These are phyloP conservation scores for Cuculus canorus DNA, from an alignment of 2,797 vertebrate species.

Conservation along the genomic window DNA sequence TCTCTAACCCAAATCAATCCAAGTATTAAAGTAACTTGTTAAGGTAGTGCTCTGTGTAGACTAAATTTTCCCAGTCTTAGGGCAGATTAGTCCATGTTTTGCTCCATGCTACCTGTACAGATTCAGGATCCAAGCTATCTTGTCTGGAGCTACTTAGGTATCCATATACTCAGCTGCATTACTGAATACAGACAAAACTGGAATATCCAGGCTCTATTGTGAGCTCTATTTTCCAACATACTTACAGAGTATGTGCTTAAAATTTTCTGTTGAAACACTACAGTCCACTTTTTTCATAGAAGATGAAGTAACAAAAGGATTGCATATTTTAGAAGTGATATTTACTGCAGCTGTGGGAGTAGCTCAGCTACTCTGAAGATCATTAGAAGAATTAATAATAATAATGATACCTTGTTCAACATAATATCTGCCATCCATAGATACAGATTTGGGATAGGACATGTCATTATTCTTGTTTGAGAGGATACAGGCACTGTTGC, in stretches of 20 bases:
- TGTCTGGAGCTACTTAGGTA: background rate
- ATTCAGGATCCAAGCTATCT: background rate
- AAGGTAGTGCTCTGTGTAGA: background rate
- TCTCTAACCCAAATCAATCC: conserved; percentile 10
- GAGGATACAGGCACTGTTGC: conserved; percentile 16
- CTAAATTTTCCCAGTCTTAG: background rate
- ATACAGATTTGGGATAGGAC: conserved; percentile 1
- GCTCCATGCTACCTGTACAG: background rate
- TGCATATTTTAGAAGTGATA: conserved; percentile 7
- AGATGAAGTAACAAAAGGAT: conserved; percentile 22
- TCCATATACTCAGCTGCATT: background rate
- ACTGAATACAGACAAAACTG: conserved; percentile 21
- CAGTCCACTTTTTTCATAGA: conserved; percentile 28
- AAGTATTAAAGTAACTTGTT: conserved; percentile 3
- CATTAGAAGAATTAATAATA: conserved; percentile 5
- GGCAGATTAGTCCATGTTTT: background rate
- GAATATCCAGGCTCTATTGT: conserved; percentile 5
- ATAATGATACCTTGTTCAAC: background rate
- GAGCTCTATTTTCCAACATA: conserved; percentile 11
- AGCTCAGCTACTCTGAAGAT: background rate
- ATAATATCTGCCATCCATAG: background rate
- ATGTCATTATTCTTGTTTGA: background rate
- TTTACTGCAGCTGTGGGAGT: conserved; percentile 41
- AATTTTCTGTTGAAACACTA: background rate
- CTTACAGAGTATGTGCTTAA: background rate